Base-by-base conservation (phyloP, 2,888 invertebrate species). In the Brachyopa scutellaris region DNA sequence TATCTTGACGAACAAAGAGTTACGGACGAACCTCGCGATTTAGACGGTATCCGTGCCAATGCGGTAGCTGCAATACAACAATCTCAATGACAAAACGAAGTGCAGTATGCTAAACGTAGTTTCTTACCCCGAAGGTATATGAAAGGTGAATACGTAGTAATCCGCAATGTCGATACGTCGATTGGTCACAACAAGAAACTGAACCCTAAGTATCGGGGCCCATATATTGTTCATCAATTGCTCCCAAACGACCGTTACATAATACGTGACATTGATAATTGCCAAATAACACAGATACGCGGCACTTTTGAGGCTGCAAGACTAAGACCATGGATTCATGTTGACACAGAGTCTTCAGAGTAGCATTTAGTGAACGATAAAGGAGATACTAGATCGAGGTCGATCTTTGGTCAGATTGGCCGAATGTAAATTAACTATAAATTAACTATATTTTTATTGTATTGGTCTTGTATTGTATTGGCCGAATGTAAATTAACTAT, bases 171-270 rank as follows among this genome's bases (percentile, higher is more conserved):
- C 21, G 61, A 62, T 8, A 45, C 45, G 7, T 49, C 29, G 8
- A 45, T 59, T 15, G 47, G 47, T 15, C 40, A 31, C 13, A 72
- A 53, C 15, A 62, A 36, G 21, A 61, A 61, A 21, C 9, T 72
- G 9, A 29, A 42, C 11, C 61, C 70, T 5, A 57, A 23, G 13
- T 69, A 69, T 69, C 57, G 42, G 11, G 51, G 61, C 9, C 61
- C 61, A 2, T 72, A 72, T 19, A 40, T 49, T 9, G 11, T 62
- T n/a, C 40, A 61, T 61, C 45, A 26, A 36, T 49, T 57, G 13
- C 57, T 74, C 19, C 66, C 57, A n/a, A 59, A 66, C 21, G 74
- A 66, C 40, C 29, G 66, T 1, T 59, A 57, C 13, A 53, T 66
- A 17, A 40, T 74, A n/a, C 13, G 59, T 23, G 66, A 59, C 29